Evolutionary conservation across 2,797 vertebrate genomes (phyloP), one percentile per base, ranked within the genome.

Genomic region (Scarus forsteni): DNA sequence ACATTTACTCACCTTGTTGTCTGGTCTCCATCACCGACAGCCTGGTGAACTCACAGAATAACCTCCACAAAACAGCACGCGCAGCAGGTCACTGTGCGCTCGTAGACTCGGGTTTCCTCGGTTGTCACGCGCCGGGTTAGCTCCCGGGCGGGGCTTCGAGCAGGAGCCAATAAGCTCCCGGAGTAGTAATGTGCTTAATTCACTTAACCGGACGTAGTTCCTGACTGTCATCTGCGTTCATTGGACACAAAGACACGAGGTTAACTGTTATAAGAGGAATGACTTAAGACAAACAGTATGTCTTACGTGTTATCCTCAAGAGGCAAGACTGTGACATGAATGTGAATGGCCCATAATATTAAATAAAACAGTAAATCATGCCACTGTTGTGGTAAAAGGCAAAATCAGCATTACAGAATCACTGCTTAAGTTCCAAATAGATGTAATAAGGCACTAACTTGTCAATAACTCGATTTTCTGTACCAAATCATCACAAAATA

Each of bases 1-100:
- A 3, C 40, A 5, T 11, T 39, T 44, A 75, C 93, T 92, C 81
- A 95, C 94, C 94, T 89, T 93, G 94, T 73, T 93, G 93, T 74
- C 86, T 87, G 63, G 86, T 89, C 79, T 95, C 94, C 94, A 95
- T 94, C 38, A 35, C 54, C 8, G 27, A 45, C 80, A 1, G 61
- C 48, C 78, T 60, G 75, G 57, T 80, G 58, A 79, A 18, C 50
- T 78, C 27, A 27, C 27, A 27, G 27, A 27, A 27, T 27, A 27
- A 27, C 27, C 27, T 54, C 68, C 35, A 50, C 35, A 50, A 6
- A 18, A 34, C 8, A 27, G 75, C 81, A 73, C 73, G 78, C 79
- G 80, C 19, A 15, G 66, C 60, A 14, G 70, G 73, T 83, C 73
- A 46, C 3, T 42, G 15, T 8, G 52, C 62, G 58, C 62, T 72